phyloP scores from a whole-genome alignment of 2,113 vertebrate species.

The Xyrauchen texanus region DNA sequence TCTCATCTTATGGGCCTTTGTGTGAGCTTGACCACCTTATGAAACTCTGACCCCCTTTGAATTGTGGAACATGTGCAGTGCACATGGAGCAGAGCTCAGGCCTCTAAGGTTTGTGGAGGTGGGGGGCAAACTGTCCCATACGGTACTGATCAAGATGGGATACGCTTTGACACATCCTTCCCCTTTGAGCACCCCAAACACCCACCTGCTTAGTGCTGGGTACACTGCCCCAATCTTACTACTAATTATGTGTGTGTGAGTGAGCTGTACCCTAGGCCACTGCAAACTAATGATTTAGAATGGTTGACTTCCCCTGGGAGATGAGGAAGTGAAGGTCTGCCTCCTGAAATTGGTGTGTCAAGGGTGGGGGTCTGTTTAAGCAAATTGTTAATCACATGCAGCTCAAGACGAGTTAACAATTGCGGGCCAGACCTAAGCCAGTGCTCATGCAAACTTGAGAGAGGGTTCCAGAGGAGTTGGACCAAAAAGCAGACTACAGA shows the following conservation, averaged over 20 bases:
- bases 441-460: slow-evolving; percentile 2
- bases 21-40: slow-evolving; percentile 42
- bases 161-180: slow-evolving; percentile 51
- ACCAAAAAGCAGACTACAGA: neutral
- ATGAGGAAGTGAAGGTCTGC: slow-evolving; percentile 68
- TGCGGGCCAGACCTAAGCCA: slow-evolving; percentile 63
- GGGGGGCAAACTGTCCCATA: slow-evolving; percentile 51
- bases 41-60: slow-evolving; percentile 49
- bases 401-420: slow-evolving; percentile 67
- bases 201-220: slow-evolving; percentile 51
- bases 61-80: slow-evolving; percentile 56
- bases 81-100: slow-evolving; percentile 48
- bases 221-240: slow-evolving; percentile 33
- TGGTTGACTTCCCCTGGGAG: slow-evolving; percentile 58
- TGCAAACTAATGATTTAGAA: slow-evolving; percentile 74
- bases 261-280: slow-evolving; percentile 48
- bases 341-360: slow-evolving; percentile 60
- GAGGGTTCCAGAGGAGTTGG: neutral
- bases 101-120: slow-evolving; percentile 40
- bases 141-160: slow-evolving; percentile 57
- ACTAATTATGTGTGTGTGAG: slow-evolving; percentile 48
- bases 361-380: slow-evolving; percentile 61
- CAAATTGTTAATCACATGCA: slow-evolving; percentile 71
- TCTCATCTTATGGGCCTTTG: neutral
- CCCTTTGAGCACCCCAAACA: slow-evolving; percentile 42